These are phyloP conservation scores for Semicossyphus pulcher DNA, from an alignment of 2,113 vertebrate genomes.

Conservation along the genomic window DNA sequence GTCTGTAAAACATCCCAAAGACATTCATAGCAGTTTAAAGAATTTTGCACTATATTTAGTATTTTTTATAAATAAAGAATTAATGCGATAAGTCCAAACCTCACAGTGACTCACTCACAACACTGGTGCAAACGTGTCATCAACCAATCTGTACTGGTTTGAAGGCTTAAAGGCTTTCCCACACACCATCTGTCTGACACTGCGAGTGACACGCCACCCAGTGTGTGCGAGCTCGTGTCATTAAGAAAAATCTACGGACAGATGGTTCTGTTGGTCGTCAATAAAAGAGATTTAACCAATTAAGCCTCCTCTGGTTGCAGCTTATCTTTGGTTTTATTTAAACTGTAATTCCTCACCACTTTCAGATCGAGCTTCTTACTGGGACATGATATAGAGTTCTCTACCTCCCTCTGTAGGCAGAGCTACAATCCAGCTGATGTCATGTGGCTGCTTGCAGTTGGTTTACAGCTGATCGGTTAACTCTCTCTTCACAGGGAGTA, in stretches of 20 bases:
- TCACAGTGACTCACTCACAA: slow-evolving; percentile 26
- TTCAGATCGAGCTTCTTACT: neutral
- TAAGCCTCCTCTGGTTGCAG: neutral
- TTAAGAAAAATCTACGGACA: slow-evolving; percentile 30
- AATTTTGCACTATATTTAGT: neutral
- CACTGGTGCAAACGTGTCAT: slow-evolving; percentile 29
- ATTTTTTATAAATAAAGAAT: slow-evolving; percentile 8
- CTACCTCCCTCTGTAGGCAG: slow-evolving; percentile 71
- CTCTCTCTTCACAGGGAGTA: slow-evolving; percentile 85
- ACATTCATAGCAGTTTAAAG: neutral
- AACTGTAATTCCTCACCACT: neutral
- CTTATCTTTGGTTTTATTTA: neutral
- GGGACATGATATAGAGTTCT: slow-evolving; percentile 21
- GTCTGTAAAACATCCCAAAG: neutral
- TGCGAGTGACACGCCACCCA: slow-evolving; percentile 19
- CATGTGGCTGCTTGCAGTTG: neutral
- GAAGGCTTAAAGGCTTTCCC: slow-evolving; percentile 63
- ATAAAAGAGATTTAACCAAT: neutral
- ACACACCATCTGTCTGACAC: slow-evolving; percentile 61
- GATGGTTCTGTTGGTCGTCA: slow-evolving; percentile 43
- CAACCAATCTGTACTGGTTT: slow-evolving; percentile 53
- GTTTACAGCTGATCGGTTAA: neutral
- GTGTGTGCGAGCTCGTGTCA: slow-evolving; percentile 42
- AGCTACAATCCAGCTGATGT: slow-evolving; percentile 1
- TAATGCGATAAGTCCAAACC: neutral